Evolutionary conservation across 92 coral and sea anemone species (phyloP).

Genomic region (Virgularia gustaviana): DNA sequence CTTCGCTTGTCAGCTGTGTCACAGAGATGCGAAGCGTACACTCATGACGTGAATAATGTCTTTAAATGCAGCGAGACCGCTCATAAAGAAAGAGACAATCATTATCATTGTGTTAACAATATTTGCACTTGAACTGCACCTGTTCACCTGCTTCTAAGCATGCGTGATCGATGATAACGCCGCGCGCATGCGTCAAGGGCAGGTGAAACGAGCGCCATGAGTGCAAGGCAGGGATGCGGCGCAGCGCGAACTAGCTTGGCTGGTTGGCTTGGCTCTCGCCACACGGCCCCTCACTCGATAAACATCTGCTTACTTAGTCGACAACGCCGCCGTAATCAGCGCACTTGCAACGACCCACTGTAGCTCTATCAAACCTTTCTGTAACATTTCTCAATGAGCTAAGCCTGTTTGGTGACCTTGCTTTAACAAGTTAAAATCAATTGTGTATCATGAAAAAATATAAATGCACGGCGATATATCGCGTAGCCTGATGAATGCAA

Average conservation of each 20-base stretch:
- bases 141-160: conserved; percentile 87
- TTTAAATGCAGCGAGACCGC: conserved; percentile 99
- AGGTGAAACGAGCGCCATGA: conserved; percentile 29
- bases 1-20: conserved; percentile 56
- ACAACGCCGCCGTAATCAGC: conserved; percentile 13
- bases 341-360: conserved; percentile 1
- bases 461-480: no score
- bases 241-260: neutral
- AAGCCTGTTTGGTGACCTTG: conserved; percentile 7
- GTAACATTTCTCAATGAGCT: neutral
- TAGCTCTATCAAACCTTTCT: neutral
- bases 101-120: conserved; percentile 99
- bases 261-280: conserved; percentile 33
- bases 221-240: no score
- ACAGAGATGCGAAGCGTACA: conserved; percentile 83
- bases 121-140: conserved; percentile 99
- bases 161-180: conserved; percentile 79
- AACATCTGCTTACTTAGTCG: conserved; percentile 42
- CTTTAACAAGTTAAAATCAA: neutral
- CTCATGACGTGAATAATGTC: conserved; percentile 99
- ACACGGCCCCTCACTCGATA: conserved; percentile 36
- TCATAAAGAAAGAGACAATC: conserved; percentile 99
- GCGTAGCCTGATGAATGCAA: no score
- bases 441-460: no score
- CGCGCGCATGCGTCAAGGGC: conserved; percentile 82